A percentile compares a stretch with the other conserved stretches of the same genome.
Evolutionary conservation across 2,888 invertebrate genomes (phyloP).

Genomic region (Carabus problematicus): DNA sequence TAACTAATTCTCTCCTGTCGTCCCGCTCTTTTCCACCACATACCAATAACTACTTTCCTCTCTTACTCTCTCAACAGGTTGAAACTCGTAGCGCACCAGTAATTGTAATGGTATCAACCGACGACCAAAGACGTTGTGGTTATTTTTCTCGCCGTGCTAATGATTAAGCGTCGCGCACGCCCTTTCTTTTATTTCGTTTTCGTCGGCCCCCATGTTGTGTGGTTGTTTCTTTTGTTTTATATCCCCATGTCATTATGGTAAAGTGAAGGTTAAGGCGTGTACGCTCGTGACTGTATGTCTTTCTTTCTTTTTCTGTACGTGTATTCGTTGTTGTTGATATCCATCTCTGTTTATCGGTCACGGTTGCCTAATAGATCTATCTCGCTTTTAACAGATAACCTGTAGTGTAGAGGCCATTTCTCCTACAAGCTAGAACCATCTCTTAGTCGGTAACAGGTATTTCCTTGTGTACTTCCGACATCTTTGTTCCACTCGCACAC

Average conservation of each 20-base stretch:
- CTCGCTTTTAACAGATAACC: constrained; percentile 31
- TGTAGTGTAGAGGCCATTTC: constrained; percentile 32
- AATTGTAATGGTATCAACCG: constrained; percentile 28
- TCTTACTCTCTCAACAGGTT: constrained; percentile 26
- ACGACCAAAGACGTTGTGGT: constrained; percentile 12
- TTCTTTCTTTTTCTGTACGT: too few relatives aligned
- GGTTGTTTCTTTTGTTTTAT: constrained; percentile 39
- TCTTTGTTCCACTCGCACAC: constrained; percentile 19
- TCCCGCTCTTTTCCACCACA: constrained; percentile 26
- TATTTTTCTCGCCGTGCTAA: constrained; percentile 29
- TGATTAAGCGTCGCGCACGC: constrained; percentile 29
- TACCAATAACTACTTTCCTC: constrained; percentile 10
- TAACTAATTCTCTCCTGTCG: constrained; percentile 37
- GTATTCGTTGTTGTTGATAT: constrained; percentile 12
- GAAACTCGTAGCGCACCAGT: constrained; percentile 14
- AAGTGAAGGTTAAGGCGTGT: constrained; percentile 7
- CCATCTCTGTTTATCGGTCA: constrained; percentile 34
- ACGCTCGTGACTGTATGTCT: neutral
- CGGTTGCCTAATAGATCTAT: constrained; percentile 31
- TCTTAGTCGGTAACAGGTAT: constrained; percentile 40
- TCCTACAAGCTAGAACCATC: constrained; percentile 33
- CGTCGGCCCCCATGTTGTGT: too few relatives aligned
- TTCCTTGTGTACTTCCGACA: constrained; percentile 26
- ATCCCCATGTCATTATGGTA: constrained; percentile 20
- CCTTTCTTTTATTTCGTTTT: constrained; percentile 22